phyloP scores from a whole-genome alignment of 2,888 invertebrate genomes.

The Carabus problematicus region DNA sequence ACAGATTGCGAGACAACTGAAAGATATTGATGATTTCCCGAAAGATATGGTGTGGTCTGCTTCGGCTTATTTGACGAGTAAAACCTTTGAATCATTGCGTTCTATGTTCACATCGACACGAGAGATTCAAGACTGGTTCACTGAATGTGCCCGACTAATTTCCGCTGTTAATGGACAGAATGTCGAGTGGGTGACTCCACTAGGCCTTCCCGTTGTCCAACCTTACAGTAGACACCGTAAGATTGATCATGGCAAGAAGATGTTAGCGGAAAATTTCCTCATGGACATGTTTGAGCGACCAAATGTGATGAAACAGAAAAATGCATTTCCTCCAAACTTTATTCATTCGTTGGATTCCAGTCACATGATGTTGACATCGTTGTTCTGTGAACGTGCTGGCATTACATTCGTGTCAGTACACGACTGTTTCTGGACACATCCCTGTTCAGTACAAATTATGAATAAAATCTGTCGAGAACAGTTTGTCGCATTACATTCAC shows the following conservation, averaged over 20 bases:
- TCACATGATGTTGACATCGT: constrained; percentile 99
- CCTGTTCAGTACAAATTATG: constrained; percentile 84
- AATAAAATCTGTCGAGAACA: constrained; percentile 96
- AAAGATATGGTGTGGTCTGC: constrained; percentile 79
- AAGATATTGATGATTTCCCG: constrained; percentile 86
- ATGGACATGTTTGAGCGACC: constrained; percentile 72
- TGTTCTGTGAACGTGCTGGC: constrained; percentile 81
- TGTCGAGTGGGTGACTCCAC: constrained; percentile 94
- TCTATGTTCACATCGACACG: constrained; percentile 94
- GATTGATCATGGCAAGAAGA: constrained; percentile 44
- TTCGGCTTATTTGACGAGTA: constrained; percentile 80
- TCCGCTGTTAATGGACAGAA: constrained; percentile 75
- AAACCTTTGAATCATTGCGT: constrained; percentile 85
- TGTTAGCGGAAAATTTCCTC: constrained; percentile 56
- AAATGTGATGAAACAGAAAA: constrained; percentile 88
- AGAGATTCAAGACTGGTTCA: constrained; percentile 97
- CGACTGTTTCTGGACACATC: constrained; percentile 99
- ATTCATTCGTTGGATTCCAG: constrained; percentile 98
- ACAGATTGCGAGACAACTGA: constrained; percentile 91
- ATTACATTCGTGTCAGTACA: constrained; percentile 96
- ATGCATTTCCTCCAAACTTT: constrained; percentile 99
- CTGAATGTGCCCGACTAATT: constrained; percentile 83
- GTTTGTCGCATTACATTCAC: constrained; percentile 93
- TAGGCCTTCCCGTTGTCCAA: constrained; percentile 94
- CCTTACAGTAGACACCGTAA: constrained; percentile 76